Base-by-base conservation (phyloP, 2,113 vertebrate species). In the Halcyon malimbica region DNA sequence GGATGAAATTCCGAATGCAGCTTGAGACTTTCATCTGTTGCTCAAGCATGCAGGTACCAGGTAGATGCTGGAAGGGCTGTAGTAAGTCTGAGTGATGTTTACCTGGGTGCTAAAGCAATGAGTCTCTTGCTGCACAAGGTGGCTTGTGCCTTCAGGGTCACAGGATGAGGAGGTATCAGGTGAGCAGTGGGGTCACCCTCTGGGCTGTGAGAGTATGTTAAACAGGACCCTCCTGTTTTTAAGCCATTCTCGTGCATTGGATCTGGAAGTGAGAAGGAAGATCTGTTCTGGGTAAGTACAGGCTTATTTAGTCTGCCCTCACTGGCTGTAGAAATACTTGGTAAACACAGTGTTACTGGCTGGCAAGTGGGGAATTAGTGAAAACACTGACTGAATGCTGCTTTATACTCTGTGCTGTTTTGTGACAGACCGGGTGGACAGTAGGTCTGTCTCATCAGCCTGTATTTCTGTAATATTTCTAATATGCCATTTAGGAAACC, bases 91-190 rank as follows among this genome's bases (percentile, higher is more conserved):
- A 68, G 13, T 67, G 46, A 13, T 44, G 6, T 76, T 82, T 76
- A 41, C 5, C 39, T 63, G 48, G 5, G 2, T 29, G 21, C 16
- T 0, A 0, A 19, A 37, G 63, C 56, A 39, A 17, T 0, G 1
- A 41, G 8, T 62, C 35, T 64, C 19, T 21, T 69, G 26, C 35
- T 90, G 3, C 25, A 5, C 9, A 42, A 6, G 42, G 42, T 42
- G 42, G 41, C 41, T 41, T 41, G 41, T 41, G 41, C 62, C 48
- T 85, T 68, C 20, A 42, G 68, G 35, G 16, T 71, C 37, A 25
- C 20, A 64, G 48, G 35, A 6, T 39, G n/a, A 2, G 54, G 37
- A 16, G 16, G 24, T 74, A 29, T 9, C 31, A 54, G 26, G 13
- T 57, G 31, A 76, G 60, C 37, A 37, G 50, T 13, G 1, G 0